These are phyloP conservation scores for Staurois parvus DNA, from an alignment of 2,797 vertebrate species.

Conservation along the genomic window DNA sequence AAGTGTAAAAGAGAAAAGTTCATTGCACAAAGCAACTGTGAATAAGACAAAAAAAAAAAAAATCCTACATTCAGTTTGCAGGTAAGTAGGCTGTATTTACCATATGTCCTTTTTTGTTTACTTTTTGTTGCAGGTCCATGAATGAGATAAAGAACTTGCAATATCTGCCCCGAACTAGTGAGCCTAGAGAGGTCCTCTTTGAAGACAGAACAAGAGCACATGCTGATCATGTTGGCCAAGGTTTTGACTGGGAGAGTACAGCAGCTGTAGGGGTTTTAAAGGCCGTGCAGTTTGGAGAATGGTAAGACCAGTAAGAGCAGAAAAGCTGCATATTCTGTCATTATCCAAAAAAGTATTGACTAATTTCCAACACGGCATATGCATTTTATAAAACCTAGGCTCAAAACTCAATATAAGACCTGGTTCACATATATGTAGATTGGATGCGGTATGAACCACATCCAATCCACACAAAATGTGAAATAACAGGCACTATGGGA, in stretches of 20 bases:
- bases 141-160: constrained; percentile 98
- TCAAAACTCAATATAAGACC: no score
- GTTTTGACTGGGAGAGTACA: constrained; percentile 99
- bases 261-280: constrained; percentile 98
- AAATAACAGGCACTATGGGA: no score
- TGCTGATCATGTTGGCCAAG: constrained; percentile 96
- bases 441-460: no score
- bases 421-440: no score
- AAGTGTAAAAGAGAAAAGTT: neutral
- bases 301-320: constrained; percentile 74
- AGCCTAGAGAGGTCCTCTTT: constrained; percentile 95
- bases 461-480: no score
- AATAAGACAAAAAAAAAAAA: no score
- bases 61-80: no score
- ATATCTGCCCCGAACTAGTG: constrained; percentile 94
- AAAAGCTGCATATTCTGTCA: neutral
- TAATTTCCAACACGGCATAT: no score
- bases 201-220: constrained; percentile 96
- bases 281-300: constrained; percentile 96
- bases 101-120: constrained; percentile 38
- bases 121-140: constrained; percentile 84
- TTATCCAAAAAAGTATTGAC: no score
- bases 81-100: no score
- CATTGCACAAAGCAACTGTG: no score
- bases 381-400: no score